phyloP scores from a whole-genome alignment of 2,113 vertebrate species.

The Nycticryphes semicollaris region DNA sequence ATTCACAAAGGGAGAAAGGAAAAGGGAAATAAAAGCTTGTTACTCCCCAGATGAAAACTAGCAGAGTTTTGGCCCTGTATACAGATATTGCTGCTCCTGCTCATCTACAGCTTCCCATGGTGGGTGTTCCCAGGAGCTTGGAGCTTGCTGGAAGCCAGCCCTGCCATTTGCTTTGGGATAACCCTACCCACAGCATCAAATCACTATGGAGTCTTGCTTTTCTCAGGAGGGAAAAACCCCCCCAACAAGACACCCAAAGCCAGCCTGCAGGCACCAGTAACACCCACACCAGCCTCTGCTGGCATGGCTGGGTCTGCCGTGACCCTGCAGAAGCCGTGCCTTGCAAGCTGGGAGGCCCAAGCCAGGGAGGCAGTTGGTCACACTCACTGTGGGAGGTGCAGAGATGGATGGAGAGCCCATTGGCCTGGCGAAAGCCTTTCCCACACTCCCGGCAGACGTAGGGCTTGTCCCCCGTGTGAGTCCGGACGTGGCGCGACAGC shows the following conservation, averaged over 20 bases:
- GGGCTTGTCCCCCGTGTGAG: slow-evolving; percentile 88
- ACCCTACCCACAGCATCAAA: not conserved
- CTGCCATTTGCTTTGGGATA: not conserved
- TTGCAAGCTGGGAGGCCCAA: not conserved
- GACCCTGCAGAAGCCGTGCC: accelerated
- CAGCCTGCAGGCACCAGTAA: not conserved
- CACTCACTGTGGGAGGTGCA: slow-evolving; percentile 87
- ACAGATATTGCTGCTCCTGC: not conserved
- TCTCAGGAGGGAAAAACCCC: not conserved
- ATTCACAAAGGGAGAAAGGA: not conserved
- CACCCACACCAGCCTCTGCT: too few relatives aligned
- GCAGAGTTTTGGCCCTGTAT: not conserved
- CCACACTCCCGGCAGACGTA: slow-evolving; percentile 89
- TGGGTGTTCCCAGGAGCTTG: not conserved
- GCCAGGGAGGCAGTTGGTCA: not conserved
- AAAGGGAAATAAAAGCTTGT: not conserved
- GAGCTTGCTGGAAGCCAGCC: not conserved
- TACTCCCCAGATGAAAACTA: not conserved
- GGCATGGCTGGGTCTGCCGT: not conserved
- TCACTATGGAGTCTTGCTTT: not conserved
- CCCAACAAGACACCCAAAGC: not conserved
- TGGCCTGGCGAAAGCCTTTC: slow-evolving; percentile 91
- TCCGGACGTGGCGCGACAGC: slow-evolving; percentile 84
- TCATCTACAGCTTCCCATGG: not conserved
- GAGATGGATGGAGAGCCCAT: slow-evolving; percentile 87